A percentile compares a stretch with the other conserved stretches of the same genome.
Conservation (phyloP, 2,113 vertebrate species). For the Chlamydotis undulata region DNA sequence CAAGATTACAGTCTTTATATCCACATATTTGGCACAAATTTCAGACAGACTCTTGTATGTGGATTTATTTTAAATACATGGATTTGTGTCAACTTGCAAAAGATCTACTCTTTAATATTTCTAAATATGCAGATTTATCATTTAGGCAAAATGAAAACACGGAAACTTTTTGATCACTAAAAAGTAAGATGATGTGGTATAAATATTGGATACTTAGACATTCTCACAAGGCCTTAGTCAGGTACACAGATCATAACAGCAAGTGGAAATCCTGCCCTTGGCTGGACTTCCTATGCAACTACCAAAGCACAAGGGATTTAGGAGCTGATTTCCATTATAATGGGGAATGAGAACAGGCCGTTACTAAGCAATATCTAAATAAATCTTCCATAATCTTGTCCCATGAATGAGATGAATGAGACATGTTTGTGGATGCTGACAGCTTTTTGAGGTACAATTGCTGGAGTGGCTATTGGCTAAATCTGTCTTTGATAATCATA, state of each 20-base stretch:
- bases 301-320: neutral
- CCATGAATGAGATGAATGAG: neutral
- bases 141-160: neutral
- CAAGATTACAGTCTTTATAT: constrained; percentile 14
- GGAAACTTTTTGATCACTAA: neutral
- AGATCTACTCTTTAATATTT: neutral
- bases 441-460: neutral
- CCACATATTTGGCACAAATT: constrained; percentile 5
- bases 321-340: neutral
- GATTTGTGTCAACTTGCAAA: neutral
- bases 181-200: neutral
- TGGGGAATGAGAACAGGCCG: neutral
- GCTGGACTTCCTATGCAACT: neutral
- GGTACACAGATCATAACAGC: neutral
- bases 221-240: neutral
- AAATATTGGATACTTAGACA: neutral
- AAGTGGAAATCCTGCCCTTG: neutral
- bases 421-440: neutral
- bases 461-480: neutral
- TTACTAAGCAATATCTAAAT: neutral
- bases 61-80: neutral
- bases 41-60: neutral
- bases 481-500: neutral
- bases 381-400: neutral
- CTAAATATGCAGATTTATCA: neutral